phyloP scores from a whole-genome alignment of 2,888 invertebrate genomes.

The Dolichopus griseipennis region DNA sequence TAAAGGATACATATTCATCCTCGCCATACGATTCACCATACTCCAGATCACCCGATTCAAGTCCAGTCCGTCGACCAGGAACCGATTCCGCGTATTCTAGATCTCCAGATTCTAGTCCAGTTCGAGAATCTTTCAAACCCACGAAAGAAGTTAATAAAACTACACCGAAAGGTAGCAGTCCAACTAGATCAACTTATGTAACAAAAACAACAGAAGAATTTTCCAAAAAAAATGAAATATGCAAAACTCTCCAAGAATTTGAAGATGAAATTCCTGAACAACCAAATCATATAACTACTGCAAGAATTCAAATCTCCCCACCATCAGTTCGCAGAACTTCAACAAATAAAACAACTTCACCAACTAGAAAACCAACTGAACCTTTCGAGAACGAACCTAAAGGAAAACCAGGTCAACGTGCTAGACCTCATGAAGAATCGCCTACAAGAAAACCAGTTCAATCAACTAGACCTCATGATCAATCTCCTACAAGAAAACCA shows the following conservation, averaged over 20 bases:
- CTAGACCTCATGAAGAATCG: background rate
- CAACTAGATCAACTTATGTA: slow-evolving; percentile 19
- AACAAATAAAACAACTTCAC: slow-evolving; percentile 21
- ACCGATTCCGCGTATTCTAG: slow-evolving; percentile 15
- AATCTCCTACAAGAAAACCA: slow-evolving; percentile 15
- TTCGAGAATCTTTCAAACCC: slow-evolving; percentile 15
- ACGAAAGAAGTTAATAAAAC: background rate
- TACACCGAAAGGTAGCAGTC: slow-evolving; percentile 9
- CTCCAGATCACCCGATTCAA: slow-evolving; percentile 36
- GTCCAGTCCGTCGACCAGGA: slow-evolving; percentile 18
- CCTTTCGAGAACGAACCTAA: background rate
- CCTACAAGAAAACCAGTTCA: background rate
- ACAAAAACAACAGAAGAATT: slow-evolving; percentile 20
- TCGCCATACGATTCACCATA: slow-evolving; percentile 35
- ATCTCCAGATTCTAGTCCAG: slow-evolving; percentile 24
- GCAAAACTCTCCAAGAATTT: background rate
- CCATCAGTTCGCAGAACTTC: slow-evolving; percentile 20
- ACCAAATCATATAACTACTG: slow-evolving; percentile 24
- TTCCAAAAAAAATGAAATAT: slow-evolving; percentile 15
- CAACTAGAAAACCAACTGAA: slow-evolving; percentile 13
- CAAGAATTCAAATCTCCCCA: slow-evolving; percentile 25
- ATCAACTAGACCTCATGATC: background rate
- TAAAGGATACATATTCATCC: slow-evolving; percentile 27
- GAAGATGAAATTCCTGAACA: slow-evolving; percentile 17
- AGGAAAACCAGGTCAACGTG: background rate